These are phyloP conservation scores for Volucella inflata DNA, from an alignment of 2,888 invertebrate genomes.

Conservation along the genomic window DNA sequence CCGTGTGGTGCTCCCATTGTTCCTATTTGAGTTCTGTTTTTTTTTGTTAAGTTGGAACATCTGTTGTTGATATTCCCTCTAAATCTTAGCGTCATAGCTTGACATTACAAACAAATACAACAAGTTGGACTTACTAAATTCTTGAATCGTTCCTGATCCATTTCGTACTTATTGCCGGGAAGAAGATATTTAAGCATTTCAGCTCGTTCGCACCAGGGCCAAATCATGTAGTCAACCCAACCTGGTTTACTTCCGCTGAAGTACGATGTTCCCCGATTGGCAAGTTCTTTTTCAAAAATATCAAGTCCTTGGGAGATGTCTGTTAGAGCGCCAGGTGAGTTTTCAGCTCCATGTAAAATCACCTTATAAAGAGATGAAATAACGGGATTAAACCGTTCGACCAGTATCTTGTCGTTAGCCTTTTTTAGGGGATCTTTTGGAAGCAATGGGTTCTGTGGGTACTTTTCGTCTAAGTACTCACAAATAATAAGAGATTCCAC, in stretches of 20 bases:
- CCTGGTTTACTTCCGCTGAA: slow-evolving; percentile 89
- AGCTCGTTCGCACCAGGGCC: slow-evolving; percentile 91
- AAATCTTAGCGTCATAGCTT: no score
- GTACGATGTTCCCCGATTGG: slow-evolving; percentile 86
- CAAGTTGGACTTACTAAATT: slow-evolving; percentile 85
- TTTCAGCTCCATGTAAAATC: slow-evolving; percentile 77
- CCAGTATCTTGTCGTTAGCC: slow-evolving; percentile 83
- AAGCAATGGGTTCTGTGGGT: slow-evolving; percentile 87
- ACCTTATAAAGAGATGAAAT: slow-evolving; percentile 80
- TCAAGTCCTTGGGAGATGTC: slow-evolving; percentile 86
- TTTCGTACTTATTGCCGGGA: slow-evolving; percentile 86
- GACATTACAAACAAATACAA: background rate
- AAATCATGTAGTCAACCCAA: slow-evolving; percentile 92
- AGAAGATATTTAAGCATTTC: slow-evolving; percentile 85
- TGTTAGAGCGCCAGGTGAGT: slow-evolving; percentile 84
- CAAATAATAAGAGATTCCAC: slow-evolving; percentile 92
- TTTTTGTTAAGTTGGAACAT: no score
- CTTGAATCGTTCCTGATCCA: slow-evolving; percentile 88
- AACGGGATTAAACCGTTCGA: slow-evolving; percentile 81
- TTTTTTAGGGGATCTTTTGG: slow-evolving; percentile 84
- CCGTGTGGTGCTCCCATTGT: no score
- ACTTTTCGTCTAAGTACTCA: slow-evolving; percentile 92
- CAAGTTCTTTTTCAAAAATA: slow-evolving; percentile 87
- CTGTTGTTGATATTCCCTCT: no score
- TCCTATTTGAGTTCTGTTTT: no score